Evolutionary conservation across 2,888 invertebrate genomes (phyloP), one percentile per base, ranked within the genome.

Genomic region (Octodonta nipae): DNA sequence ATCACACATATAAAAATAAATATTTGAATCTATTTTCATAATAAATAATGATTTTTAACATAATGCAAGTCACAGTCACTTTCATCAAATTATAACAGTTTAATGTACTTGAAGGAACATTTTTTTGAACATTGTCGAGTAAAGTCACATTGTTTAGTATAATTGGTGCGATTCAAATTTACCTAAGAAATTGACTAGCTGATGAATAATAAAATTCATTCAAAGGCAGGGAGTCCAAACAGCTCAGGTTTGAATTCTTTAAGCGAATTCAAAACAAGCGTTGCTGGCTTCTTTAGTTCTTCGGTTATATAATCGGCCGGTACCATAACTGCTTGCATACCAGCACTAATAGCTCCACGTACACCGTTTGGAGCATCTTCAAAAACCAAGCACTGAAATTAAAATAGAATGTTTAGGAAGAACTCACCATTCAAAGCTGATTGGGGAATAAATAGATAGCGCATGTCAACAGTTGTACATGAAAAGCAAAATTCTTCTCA

Each of bases 331-430:
- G 72, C 74, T 58, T 84, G 84, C 89, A 91, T 92, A 7, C 81
- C 82, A 1, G 89, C 89, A 13, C 73, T 67, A 14, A 70, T 53
- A 0, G 78, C 89, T 0, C 84, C 84, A 14, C 71, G 67, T 1
- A 89, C 83, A 2, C 93, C 92, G 56, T 87, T 88, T 0, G 84
- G 82, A 0, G 92, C 84, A 61, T 93, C 93, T 65, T 93, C 92
- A 55, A 91, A 85, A 2, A 88, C 89, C 37, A 91, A 61, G 51
- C 84, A 83, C 50, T 52, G 34, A 17, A 43, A 44, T 37, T 30
- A 27, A 20, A 30, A 22, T 25, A 24, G n/a, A 10, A 33, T n/a
- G 17, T 7, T 17, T 17, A 5, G 7, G 7, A 17, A 6, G 7
- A 17, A 5, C n/a, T n/a, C n/a, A n/a, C n/a, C n/a, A n/a, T n/a